Conservation (phyloP, 2,113 vertebrate genomes). For the Entomyzon cyanotis region DNA sequence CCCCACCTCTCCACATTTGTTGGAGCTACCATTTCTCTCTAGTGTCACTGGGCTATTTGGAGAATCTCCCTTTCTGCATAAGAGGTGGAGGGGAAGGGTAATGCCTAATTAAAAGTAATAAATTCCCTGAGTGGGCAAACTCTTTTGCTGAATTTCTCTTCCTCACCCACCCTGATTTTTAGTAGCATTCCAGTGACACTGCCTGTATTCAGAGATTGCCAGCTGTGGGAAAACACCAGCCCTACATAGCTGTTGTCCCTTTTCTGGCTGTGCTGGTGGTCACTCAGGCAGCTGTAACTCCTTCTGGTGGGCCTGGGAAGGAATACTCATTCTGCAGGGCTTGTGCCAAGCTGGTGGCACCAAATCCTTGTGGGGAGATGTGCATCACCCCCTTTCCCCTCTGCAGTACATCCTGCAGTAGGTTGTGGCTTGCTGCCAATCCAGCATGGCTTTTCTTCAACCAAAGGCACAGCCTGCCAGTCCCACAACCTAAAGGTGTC, state of each 20-base stretch:
- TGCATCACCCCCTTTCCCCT: not conserved
- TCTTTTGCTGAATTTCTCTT: not conserved
- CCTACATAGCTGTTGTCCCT: not conserved
- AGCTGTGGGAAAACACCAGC: not conserved
- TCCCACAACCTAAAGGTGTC: not conserved
- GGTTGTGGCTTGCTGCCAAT: not conserved
- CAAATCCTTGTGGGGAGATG: not conserved
- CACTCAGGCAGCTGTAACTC: fast-evolving
- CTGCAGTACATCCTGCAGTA: fast-evolving
- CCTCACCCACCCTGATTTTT: fast-evolving
- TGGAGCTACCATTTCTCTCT: not conserved
- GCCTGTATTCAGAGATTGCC: not conserved
- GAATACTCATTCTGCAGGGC: not conserved
- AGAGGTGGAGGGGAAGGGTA: not conserved
- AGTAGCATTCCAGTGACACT: not conserved
- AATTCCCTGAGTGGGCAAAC: not conserved
- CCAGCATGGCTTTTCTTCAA: not conserved
- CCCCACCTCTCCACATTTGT: fast-evolving
- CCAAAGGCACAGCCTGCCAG: not conserved
- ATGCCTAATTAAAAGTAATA: not conserved
- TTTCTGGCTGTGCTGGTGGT: not conserved
- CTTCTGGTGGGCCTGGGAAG: not conserved
- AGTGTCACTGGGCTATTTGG: not conserved
- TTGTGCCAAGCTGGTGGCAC: not conserved
- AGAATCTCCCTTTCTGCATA: not conserved